Conservation (phyloP, 2,113 vertebrate genomes). For the Butastur rufipennis region DNA sequence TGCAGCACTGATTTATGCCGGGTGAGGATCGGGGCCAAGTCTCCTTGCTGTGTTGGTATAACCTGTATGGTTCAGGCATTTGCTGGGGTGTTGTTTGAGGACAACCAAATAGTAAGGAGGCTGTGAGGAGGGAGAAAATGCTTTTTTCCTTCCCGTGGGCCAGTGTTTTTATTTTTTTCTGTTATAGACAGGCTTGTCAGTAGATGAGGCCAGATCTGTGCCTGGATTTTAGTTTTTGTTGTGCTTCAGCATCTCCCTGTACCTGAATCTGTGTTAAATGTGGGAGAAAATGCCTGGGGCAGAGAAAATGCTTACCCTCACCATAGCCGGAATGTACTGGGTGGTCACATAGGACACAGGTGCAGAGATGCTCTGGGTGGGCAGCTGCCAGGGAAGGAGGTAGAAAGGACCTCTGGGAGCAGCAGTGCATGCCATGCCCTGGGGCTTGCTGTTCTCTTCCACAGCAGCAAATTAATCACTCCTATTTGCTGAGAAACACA, state of each 20-base stretch:
- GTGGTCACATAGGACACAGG: accelerated
- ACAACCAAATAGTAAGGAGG: not conserved
- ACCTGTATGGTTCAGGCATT: not conserved
- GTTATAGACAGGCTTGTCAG: not conserved
- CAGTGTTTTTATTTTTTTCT: not conserved
- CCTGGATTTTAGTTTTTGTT: not conserved
- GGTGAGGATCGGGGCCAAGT: not conserved
- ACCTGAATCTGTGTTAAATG: not conserved
- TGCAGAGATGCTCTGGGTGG: not conserved
- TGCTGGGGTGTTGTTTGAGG: not conserved
- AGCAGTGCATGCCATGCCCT: not conserved
- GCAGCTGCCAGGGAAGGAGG: not conserved
- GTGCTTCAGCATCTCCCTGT: not conserved
- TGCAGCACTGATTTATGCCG: not conserved
- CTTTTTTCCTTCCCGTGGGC: not conserved
- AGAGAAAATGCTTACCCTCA: not conserved
- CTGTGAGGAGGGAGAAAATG: not conserved
- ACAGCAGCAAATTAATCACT: accelerated
- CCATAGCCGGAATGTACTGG: accelerated
- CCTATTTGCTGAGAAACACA: not conserved
- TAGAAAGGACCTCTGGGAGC: not conserved
- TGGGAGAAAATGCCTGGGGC: not conserved
- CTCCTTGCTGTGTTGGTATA: not conserved
- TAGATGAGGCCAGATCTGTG: not conserved
- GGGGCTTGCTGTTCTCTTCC: not conserved